Evolutionary conservation across 2,797 vertebrate species (phyloP), one percentile per base, ranked within the genome.

Genomic region (Mycteria americana): DNA sequence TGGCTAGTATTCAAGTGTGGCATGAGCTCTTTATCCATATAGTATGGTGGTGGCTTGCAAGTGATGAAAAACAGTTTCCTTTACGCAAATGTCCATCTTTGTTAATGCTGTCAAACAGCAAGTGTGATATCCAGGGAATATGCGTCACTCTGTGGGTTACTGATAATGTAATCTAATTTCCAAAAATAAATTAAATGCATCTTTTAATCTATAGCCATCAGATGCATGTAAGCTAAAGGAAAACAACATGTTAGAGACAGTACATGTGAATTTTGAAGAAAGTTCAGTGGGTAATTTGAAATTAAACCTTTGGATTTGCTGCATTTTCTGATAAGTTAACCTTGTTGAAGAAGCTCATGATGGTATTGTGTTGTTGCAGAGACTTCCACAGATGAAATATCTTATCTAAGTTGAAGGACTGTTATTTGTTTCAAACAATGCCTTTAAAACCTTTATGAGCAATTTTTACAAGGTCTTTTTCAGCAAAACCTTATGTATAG

Each of bases 31-130:
- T 97, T 97, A 96, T 97, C 92, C 86, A 0, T 88, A 84, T 86
- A 76, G 35, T 19, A 8, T 83, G 88, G 69, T 91, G 93, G 82
- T 97, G 96, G 92, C 85, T 95, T 96, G 69, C 79, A 93, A 94
- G 96, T 97, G 94, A 96, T 97, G 93, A 97, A 97, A 97, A 97
- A 80, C 85, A 87, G 74, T 94, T 97, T 95, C 94, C 93, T 95
- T 93, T 95, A 84, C 86, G 13, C 91, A 94, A 95, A 94, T 63
- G 41, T 83, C 85, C 78, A 31, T 93, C 91, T 95, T 93, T 83
- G 60, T 93, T 83, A 93, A 53, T 93, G 87, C 91, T 97, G 68
- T 92, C 64, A 93, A 80, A 64, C 67, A 76, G 84, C 75, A 92
- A 63, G 92, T 94, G 79, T 93, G 91, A 94, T 95, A 88, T 50